A percentile compares a stretch with the other conserved stretches of the same genome.
Evolutionary conservation across 2,888 invertebrate species (phyloP).

Genomic region (Orgyia antiqua): DNA sequence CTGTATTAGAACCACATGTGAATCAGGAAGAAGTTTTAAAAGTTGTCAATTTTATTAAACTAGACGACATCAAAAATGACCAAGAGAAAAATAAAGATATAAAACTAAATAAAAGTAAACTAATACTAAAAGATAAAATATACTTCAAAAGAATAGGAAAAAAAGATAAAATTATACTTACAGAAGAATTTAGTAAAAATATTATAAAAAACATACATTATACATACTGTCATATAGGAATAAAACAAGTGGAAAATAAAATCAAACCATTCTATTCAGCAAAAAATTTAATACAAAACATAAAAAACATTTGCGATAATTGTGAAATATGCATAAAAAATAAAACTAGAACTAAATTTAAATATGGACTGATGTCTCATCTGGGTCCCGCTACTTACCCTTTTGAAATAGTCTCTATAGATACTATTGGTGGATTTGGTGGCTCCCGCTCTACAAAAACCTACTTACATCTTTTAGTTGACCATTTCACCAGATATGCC

Average conservation of each 20-base stretch:
- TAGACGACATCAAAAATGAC: not conserved
- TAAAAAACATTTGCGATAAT: too few relatives aligned
- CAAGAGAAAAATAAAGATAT: not conserved
- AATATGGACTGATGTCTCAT: slow-evolving; percentile 1
- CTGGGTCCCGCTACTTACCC: not conserved
- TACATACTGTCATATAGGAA: slow-evolving; percentile 18
- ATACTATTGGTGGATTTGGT: slow-evolving; percentile 4
- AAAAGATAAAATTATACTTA: slow-evolving; percentile 17
- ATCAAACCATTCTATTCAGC: slow-evolving; percentile 8
- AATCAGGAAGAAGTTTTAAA: not conserved
- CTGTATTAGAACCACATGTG: not conserved
- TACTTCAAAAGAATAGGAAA: not conserved
- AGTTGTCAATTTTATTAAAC: not conserved
- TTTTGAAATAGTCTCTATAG: slow-evolving; percentile 1
- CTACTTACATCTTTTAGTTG: not conserved
- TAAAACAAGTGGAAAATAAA: slow-evolving; percentile 12
- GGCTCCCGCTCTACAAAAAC: slow-evolving; percentile 2
- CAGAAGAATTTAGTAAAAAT: slow-evolving; percentile 21
- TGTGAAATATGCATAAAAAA: too few relatives aligned
- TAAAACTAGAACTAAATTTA: not conserved
- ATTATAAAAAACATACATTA: slow-evolving; percentile 13
- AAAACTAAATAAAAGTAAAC: too few relatives aligned
- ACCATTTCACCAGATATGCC: too few relatives aligned
- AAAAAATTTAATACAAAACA: too few relatives aligned
- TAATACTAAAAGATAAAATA: slow-evolving; percentile 5